Evolutionary conservation across 2,888 invertebrate species (phyloP).

Genomic region (Drosophila acutilabella): DNA sequence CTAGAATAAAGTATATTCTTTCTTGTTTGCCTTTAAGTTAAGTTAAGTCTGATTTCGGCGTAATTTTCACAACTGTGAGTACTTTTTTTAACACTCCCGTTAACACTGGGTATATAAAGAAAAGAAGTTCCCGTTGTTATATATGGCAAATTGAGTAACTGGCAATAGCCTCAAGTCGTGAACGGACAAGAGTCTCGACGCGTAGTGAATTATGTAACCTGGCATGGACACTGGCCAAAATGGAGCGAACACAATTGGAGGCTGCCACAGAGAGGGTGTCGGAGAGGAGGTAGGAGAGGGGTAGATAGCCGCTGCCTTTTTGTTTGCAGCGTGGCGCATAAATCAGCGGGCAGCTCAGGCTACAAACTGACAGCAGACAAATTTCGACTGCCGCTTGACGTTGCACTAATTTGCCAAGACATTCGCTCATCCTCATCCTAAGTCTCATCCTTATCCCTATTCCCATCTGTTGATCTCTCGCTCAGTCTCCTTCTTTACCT

Average conservation of each 20-base stretch:
- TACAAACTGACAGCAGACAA: conserved; percentile 79
- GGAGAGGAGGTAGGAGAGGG: too few relatives aligned
- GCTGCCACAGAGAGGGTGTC: conserved; percentile 14
- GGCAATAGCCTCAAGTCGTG: conserved; percentile 77
- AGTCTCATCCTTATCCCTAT: conserved; percentile 28
- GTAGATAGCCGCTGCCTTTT: conserved; percentile 22
- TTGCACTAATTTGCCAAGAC: conserved; percentile 81
- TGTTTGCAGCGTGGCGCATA: conserved; percentile 73
- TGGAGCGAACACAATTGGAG: conserved; percentile 56
- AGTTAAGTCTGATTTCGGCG: too few relatives aligned
- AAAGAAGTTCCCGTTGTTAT: conserved; percentile 30
- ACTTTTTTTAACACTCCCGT: background rate
- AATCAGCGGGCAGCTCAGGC: conserved; percentile 72
- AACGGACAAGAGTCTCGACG: conserved; percentile 42
- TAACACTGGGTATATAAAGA: background rate
- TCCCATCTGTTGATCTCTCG: conserved; percentile 51
- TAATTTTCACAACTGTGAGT: too few relatives aligned
- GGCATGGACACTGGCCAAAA: conserved; percentile 58
- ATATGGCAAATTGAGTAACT: conserved; percentile 80
- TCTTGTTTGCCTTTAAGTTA: too few relatives aligned
- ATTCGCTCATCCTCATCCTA: conserved; percentile 64
- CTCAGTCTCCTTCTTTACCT: background rate
- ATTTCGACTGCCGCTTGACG: conserved; percentile 75
- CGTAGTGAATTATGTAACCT: conserved; percentile 75
- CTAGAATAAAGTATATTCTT: too few relatives aligned